These are phyloP conservation scores for Neotoma lepida DNA, from an alignment of 2,113 vertebrate species.

Conservation along the genomic window DNA sequence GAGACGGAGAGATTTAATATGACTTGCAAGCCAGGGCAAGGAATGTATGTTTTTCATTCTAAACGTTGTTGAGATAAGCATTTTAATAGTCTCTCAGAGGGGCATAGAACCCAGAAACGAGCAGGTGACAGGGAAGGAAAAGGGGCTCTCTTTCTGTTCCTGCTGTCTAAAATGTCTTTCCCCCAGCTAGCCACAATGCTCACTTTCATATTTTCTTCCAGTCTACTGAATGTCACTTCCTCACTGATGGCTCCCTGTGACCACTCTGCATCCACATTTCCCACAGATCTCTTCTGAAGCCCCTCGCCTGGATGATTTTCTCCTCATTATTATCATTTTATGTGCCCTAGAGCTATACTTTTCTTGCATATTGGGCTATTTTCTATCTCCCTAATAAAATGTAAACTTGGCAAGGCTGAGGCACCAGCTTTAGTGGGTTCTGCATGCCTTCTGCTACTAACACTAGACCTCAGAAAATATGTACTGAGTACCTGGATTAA, in stretches of 20 bases:
- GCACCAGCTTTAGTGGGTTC: neutral
- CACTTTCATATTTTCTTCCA: neutral
- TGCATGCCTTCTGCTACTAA: neutral
- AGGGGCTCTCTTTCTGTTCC: neutral
- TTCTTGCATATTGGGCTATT: neutral
- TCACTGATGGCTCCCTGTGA: neutral
- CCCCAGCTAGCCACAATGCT: neutral
- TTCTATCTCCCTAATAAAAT: neutral
- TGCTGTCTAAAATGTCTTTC: neutral
- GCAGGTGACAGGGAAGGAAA: neutral
- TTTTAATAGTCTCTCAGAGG: neutral
- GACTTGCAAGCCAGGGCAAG: neutral
- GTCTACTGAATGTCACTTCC: neutral
- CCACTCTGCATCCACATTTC: fast-evolving
- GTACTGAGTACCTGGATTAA: neutral
- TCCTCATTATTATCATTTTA: neutral
- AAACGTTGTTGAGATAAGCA: neutral
- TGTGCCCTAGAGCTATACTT: neutral
- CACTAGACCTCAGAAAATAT: neutral
- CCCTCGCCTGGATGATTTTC: neutral
- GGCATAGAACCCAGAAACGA: neutral
- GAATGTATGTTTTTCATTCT: neutral
- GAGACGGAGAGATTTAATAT: neutral
- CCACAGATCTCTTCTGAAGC: fast-evolving
- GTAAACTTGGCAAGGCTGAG: neutral